phyloP scores from a whole-genome alignment of 2,888 invertebrate species.

The Gymnosoma rotundatum region DNA sequence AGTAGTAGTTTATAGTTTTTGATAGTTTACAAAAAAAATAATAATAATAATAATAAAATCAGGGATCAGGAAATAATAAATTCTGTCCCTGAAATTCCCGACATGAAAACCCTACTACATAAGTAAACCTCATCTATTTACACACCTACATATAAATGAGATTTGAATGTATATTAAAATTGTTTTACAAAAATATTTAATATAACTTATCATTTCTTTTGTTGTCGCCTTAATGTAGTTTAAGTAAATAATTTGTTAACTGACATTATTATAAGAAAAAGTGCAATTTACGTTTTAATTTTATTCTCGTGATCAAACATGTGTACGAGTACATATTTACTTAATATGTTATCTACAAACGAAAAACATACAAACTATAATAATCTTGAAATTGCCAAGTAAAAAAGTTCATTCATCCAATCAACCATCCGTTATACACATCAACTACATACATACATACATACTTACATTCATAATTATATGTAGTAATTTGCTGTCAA shows the following conservation, averaged over 20 bases:
- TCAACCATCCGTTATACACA: conserved; percentile 33
- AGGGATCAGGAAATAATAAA: too few species aligned
- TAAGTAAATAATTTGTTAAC: conserved; percentile 40
- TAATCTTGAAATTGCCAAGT: conserved; percentile 2
- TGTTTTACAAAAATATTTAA: conserved; percentile 29
- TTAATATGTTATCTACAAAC: background rate
- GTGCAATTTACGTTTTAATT: conserved; percentile 50
- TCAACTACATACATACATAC: background rate
- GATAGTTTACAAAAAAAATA: too few species aligned
- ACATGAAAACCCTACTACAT: too few species aligned
- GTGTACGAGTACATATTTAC: background rate
- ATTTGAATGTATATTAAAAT: background rate
- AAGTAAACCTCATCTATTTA: background rate
- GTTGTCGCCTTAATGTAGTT: background rate
- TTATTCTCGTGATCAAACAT: conserved; percentile 14
- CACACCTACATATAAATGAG: background rate
- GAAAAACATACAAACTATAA: background rate
- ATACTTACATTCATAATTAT: too few species aligned
- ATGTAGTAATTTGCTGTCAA: too few species aligned
- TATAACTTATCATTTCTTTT: conserved; percentile 10
- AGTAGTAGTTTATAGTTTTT: too few species aligned
- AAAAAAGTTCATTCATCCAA: conserved; percentile 47
- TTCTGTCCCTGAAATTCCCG: too few species aligned
- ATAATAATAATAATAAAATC: too few species aligned
- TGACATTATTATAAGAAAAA: conserved; percentile 11